A percentile compares a stretch with the other conserved stretches of the same genome.
These are phyloP conservation scores for Erythrocercus mccallii DNA, from an alignment of 2,113 vertebrate species.

Conservation along the genomic window DNA sequence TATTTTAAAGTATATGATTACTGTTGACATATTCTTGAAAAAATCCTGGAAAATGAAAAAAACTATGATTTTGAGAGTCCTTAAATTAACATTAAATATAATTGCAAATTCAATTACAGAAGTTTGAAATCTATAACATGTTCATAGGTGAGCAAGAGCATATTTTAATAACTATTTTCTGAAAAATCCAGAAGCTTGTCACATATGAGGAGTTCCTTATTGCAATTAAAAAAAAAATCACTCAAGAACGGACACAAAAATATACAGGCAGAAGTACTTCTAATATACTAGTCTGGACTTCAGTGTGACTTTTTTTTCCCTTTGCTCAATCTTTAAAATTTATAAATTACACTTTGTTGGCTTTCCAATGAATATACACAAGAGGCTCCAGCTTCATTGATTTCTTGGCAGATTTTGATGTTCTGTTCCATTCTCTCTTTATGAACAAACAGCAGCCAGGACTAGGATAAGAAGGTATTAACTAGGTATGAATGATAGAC, in stretches of 20 bases:
- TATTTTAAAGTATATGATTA: neutral
- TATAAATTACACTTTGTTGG: neutral
- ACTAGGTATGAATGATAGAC: neutral
- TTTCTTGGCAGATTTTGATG: neutral
- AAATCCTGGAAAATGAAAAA: neutral
- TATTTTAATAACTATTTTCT: constrained; percentile 18
- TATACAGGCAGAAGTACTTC: neutral
- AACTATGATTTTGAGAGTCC: neutral
- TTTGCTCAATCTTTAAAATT: neutral
- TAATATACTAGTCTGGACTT: neutral
- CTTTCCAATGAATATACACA: constrained; percentile 2
- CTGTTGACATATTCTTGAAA: neutral
- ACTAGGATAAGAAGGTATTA: neutral
- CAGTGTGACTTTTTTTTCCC: neutral
- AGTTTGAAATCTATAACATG: neutral
- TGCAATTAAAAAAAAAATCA: constrained; percentile 13
- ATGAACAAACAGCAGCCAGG: neutral
- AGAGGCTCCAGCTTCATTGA: neutral
- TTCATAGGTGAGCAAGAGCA: neutral
- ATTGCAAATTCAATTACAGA: neutral
- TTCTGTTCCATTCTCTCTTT: neutral
- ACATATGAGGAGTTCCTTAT: constrained; percentile 17
- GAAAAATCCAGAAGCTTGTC: neutral
- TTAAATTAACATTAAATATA: neutral
- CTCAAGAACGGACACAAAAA: neutral